These are phyloP conservation scores for Apis cerana DNA, from an alignment of 1,140 invertebrate species.

Conservation along the genomic window DNA sequence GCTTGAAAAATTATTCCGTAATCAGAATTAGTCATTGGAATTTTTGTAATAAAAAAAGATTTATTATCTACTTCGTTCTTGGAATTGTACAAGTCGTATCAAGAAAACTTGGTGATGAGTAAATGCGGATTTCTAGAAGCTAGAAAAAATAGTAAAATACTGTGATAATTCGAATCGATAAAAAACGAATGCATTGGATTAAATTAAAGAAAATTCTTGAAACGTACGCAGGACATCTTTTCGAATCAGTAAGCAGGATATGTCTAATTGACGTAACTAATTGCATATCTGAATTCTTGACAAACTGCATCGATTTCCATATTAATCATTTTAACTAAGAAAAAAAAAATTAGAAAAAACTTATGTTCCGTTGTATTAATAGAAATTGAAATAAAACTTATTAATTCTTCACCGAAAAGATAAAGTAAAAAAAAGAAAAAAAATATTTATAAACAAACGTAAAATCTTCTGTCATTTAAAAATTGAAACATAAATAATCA, in stretches of 20 bases:
- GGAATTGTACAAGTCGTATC: not conserved
- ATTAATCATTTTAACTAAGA: not conserved
- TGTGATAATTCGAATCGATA: not conserved
- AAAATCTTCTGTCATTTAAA: no score
- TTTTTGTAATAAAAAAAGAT: not conserved
- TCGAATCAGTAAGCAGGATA: not conserved
- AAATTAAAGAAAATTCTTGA: not conserved
- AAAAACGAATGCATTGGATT: not conserved
- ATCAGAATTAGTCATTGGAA: not conserved
- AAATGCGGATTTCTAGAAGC: not conserved
- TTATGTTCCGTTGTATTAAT: not conserved
- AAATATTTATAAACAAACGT: not conserved
- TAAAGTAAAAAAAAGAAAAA: no score
- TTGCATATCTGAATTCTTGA: not conserved
- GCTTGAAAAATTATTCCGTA: not conserved
- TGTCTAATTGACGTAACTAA: conserved; percentile 2
- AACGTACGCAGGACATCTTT: not conserved
- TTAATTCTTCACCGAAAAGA: no score
- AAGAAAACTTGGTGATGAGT: not conserved
- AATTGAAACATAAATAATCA: not conserved
- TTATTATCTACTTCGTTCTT: not conserved
- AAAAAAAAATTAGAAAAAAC: not conserved
- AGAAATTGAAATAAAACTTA: not conserved
- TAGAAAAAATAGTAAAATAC: no score
- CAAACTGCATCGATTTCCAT: not conserved